Percentiles rank a stretch among this genome's conserved stretches.
Conservation (phyloP, 2,113 vertebrate genomes). For the Delphinapterus leucas region DNA sequence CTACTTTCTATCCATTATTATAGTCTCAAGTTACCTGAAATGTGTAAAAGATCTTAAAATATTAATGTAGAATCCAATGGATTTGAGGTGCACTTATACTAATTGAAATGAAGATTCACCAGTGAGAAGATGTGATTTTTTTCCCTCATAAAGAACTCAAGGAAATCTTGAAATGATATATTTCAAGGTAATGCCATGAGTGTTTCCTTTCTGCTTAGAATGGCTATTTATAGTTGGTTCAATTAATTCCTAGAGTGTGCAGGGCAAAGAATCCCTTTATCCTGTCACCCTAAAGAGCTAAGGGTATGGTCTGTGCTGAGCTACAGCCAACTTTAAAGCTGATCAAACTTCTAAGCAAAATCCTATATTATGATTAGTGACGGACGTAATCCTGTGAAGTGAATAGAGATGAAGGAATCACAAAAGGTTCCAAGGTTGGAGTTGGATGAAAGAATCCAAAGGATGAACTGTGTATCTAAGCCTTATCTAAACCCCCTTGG, state of each 20-base stretch:
- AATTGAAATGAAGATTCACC: neutral
- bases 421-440: constrained; percentile 45
- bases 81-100: neutral
- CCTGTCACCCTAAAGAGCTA: constrained; percentile 50
- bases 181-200: constrained; percentile 26
- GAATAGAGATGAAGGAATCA: constrained; percentile 54
- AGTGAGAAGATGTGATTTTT: neutral
- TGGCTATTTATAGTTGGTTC: constrained; percentile 67
- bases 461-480: constrained; percentile 37
- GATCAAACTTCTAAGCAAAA: constrained; percentile 69
- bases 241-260: constrained; percentile 60
- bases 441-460: constrained; percentile 52
- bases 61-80: neutral
- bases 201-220: constrained; percentile 48
- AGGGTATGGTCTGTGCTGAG: constrained; percentile 23
- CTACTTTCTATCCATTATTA: neutral
- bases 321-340: constrained; percentile 58
- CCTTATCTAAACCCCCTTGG: constrained; percentile 31
- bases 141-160: constrained; percentile 7
- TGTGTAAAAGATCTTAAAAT: neutral
- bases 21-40: neutral
- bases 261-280: constrained; percentile 60
- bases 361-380: constrained; percentile 73
- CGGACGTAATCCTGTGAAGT: constrained; percentile 62
- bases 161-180: constrained; percentile 49